These are phyloP conservation scores for Lapara coniferarum DNA, from an alignment of 2,888 invertebrate genomes.

Conservation along the genomic window DNA sequence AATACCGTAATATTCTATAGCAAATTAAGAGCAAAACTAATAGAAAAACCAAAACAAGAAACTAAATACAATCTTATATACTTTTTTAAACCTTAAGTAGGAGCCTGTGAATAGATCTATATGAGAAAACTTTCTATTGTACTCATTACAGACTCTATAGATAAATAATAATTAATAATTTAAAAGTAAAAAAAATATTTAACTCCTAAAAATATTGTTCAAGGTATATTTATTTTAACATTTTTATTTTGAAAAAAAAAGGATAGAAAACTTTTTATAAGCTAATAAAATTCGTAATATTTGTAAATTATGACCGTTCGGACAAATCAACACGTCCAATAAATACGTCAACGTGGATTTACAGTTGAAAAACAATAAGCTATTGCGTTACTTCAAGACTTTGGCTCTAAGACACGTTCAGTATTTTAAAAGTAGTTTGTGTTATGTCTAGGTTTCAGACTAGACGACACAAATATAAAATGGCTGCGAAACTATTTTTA, in stretches of 20 bases:
- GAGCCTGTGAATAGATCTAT: too few relatives aligned
- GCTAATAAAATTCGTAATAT: conserved; percentile 7
- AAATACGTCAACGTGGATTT: neutral
- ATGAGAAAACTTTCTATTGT: too few relatives aligned
- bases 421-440: conserved; percentile 6
- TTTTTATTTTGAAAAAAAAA: neutral
- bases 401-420: neutral
- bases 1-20: too few relatives aligned
- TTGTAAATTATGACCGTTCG: neutral
- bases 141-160: too few relatives aligned
- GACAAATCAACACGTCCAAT: neutral
- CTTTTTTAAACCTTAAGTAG: too few relatives aligned
- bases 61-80: too few relatives aligned
- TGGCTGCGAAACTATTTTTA: conserved; percentile 5
- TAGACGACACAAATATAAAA: conserved; percentile 6
- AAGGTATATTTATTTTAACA: neutral
- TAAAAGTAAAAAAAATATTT: too few relatives aligned
- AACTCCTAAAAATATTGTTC: neutral
- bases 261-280: neutral
- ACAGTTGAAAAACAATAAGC: neutral
- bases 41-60: too few relatives aligned
- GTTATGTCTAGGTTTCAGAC: conserved; percentile 12
- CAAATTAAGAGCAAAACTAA: too few relatives aligned
- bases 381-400: neutral
- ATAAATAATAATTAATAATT: too few relatives aligned